Evolutionary conservation across 1,140 invertebrate species (phyloP).

Genomic region (Drosophila orosa): DNA sequence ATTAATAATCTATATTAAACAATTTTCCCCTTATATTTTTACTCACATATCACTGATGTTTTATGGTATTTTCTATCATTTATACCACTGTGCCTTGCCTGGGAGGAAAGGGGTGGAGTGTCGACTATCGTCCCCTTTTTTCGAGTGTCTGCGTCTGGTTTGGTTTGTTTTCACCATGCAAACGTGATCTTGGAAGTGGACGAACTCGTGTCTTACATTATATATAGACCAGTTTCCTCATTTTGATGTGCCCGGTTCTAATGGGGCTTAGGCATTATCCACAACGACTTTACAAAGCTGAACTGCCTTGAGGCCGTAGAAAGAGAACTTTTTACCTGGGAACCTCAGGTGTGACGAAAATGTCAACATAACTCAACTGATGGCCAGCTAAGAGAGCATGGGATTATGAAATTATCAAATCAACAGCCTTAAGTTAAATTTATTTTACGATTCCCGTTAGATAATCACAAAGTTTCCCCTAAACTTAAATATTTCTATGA

Average conservation of each 20-base stretch:
- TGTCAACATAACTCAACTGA: slow-evolving; percentile 28
- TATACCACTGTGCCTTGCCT: not conserved
- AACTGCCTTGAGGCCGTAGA: slow-evolving; percentile 37
- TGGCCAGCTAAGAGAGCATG: slow-evolving; percentile 9
- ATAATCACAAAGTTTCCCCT: not conserved
- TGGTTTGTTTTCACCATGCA: slow-evolving; percentile 67
- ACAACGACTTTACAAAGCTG: slow-evolving; percentile 25
- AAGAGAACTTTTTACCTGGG: slow-evolving; percentile 20
- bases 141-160: slow-evolving; percentile 51
- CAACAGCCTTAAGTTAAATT: slow-evolving; percentile 9
- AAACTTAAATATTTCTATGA: not conserved
- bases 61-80: not conserved
- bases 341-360: slow-evolving; percentile 40
- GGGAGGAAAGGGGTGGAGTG: slow-evolving; percentile 10
- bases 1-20: not conserved
- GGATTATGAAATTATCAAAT: slow-evolving; percentile 34
- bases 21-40: not conserved
- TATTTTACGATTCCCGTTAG: not conserved
- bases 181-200: slow-evolving; percentile 63
- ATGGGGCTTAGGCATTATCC: slow-evolving; percentile 27
- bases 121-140: slow-evolving; percentile 57
- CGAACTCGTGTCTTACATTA: slow-evolving; percentile 64
- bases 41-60: not conserved
- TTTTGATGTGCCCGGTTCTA: slow-evolving; percentile 64
- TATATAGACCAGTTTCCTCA: slow-evolving; percentile 67